phyloP scores from a whole-genome alignment of 2,113 vertebrate genomes.

The Dipodomys spectabilis region DNA sequence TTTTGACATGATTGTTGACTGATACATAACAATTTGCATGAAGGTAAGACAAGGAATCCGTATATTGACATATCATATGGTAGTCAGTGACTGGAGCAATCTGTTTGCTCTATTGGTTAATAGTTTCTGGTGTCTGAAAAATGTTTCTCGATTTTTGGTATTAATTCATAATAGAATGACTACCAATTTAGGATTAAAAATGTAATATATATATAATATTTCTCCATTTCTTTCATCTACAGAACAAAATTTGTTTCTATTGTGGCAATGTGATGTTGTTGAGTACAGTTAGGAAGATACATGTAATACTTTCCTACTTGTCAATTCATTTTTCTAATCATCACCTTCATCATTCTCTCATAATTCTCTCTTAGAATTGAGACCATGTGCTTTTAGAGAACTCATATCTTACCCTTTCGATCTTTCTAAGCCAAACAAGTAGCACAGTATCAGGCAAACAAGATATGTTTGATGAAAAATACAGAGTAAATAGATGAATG shows the following conservation, averaged over 20 bases:
- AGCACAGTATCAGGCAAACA: not conserved
- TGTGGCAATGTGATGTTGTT: not conserved
- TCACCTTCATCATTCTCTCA: too few relatives aligned
- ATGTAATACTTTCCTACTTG: too few relatives aligned
- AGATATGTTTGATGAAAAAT: not conserved
- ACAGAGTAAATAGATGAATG: not conserved
- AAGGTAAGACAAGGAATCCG: not conserved
- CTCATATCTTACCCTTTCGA: not conserved
- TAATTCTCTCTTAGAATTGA: not conserved
- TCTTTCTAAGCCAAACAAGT: not conserved
- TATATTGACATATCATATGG: not conserved
- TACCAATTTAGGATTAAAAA: not conserved
- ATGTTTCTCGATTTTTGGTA: not conserved
- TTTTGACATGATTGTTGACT: not conserved
- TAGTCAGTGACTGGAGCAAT: not conserved
- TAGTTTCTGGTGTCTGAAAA: not conserved
- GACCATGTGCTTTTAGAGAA: not conserved
- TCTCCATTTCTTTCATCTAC: not conserved
- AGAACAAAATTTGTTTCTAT: not conserved
- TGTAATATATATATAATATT: not conserved
- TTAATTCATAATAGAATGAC: too few relatives aligned
- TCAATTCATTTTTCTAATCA: too few relatives aligned
- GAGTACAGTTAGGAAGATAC: not conserved
- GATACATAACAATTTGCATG: not conserved
- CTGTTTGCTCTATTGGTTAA: not conserved